phyloP scores from a whole-genome alignment of 2,888 invertebrate species.

The Prosopocoilus inquinatus region DNA sequence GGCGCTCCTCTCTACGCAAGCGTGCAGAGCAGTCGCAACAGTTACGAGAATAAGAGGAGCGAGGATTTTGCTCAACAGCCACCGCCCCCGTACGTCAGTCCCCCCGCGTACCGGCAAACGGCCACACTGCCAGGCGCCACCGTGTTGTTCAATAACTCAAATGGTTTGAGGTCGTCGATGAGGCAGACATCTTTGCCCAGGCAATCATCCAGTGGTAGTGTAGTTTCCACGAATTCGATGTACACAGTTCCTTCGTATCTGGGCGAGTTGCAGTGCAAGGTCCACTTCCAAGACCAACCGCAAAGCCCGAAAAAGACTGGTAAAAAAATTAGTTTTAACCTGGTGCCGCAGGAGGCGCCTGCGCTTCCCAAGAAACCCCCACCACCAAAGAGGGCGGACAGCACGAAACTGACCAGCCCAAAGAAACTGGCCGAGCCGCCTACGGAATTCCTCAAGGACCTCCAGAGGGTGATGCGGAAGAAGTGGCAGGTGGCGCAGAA shows the following conservation, averaged over 20 bases:
- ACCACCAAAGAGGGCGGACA: conserved; percentile 75
- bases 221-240: conserved; percentile 32
- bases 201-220: conserved; percentile 55
- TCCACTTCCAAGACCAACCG: conserved; percentile 61
- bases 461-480: conserved; percentile 89
- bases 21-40: neutral
- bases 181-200: conserved; percentile 52
- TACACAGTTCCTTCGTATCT: conserved; percentile 45
- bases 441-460: conserved; percentile 80
- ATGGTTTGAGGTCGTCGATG: conserved; percentile 44
- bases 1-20: conserved; percentile 31
- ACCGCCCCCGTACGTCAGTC: conserved; percentile 49
- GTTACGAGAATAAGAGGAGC: neutral
- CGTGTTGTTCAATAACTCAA: conserved; percentile 38
- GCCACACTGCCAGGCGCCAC: conserved; percentile 40
- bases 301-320: conserved; percentile 55
- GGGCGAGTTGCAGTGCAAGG: conserved; percentile 59
- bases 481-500: conserved; percentile 94
- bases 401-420: conserved; percentile 71
- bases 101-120: conserved; percentile 44
- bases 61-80: conserved; percentile 26
- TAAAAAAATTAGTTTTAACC: conserved; percentile 67
- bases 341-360: conserved; percentile 56
- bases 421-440: conserved; percentile 77
- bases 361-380: conserved; percentile 66